These are phyloP conservation scores for Tortricodes alternella DNA, from an alignment of 2,888 invertebrate genomes.

Conservation along the genomic window DNA sequence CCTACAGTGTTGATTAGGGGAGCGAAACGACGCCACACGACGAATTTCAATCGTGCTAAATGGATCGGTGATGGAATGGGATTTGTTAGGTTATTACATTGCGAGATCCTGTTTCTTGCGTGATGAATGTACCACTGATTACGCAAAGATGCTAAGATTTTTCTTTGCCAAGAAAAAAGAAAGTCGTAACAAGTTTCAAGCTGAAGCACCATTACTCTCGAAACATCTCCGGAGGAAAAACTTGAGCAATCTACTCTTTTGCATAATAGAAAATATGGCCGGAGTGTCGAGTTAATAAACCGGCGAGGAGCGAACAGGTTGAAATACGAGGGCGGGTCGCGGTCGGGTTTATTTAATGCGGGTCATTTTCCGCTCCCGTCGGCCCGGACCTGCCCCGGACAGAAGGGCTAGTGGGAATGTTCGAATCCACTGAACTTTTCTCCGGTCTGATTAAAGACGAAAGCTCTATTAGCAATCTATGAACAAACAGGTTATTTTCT, in stretches of 20 bases:
- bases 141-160: neutral
- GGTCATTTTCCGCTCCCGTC: conserved; percentile 21
- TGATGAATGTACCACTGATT: too few relatives aligned
- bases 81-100: conserved; percentile 9
- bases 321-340: conserved; percentile 31
- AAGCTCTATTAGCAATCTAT: too few relatives aligned
- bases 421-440: neutral
- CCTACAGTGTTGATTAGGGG: conserved; percentile 24
- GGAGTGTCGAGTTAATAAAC: conserved; percentile 25
- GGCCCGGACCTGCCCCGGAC: neutral
- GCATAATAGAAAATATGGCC: conserved; percentile 28
- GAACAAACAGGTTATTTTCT: too few relatives aligned
- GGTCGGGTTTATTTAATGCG: conserved; percentile 32
- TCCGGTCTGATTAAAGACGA: too few relatives aligned
- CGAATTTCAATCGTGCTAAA: conserved; percentile 26
- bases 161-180: neutral
- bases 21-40: conserved; percentile 16
- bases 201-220: conserved; percentile 8
- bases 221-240: conserved; percentile 10
- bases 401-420: neutral
- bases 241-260: conserved; percentile 21
- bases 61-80: conserved; percentile 15
- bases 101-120: neutral
- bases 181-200: neutral
- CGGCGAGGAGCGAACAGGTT: conserved; percentile 27